Conservation (phyloP, 2,888 invertebrate species). For the Tinea semifulvella region DNA sequence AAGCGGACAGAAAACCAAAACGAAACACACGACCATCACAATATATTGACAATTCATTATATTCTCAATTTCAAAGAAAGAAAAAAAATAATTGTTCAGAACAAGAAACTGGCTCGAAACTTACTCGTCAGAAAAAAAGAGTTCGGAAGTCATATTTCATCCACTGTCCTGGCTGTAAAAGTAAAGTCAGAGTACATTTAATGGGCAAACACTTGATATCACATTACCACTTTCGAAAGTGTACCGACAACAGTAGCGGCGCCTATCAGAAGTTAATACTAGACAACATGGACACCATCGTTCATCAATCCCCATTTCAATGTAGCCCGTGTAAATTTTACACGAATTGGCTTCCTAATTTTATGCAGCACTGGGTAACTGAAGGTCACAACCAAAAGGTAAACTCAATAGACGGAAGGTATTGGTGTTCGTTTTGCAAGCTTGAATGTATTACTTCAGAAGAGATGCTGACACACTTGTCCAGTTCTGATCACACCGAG, state of each 20-base stretch:
- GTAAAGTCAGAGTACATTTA: conserved; percentile 71
- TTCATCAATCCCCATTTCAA: conserved; percentile 85
- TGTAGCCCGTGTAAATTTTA: conserved; percentile 87
- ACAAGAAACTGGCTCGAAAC: no score
- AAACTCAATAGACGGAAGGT: conserved; percentile 63
- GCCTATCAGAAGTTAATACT: conserved; percentile 72
- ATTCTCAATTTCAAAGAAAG: conserved; percentile 33
- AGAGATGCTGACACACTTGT: conserved; percentile 74
- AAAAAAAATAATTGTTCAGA: conserved; percentile 20
- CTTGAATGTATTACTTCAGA: conserved; percentile 70
- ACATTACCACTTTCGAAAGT: conserved; percentile 83
- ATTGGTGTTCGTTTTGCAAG: conserved; percentile 80
- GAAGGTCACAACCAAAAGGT: conserved; percentile 65
- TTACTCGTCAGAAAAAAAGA: no score
- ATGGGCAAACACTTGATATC: conserved; percentile 89
- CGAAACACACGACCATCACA: conserved; percentile 42
- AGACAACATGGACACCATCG: conserved; percentile 79
- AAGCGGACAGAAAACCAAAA: conserved; percentile 34
- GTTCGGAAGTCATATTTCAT: conserved; percentile 67
- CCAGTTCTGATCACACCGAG: conserved; percentile 73
- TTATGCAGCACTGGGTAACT: conserved; percentile 79
- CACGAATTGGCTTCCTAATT: conserved; percentile 77
- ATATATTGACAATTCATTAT: conserved; percentile 39
- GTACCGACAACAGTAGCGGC: conserved; percentile 64
- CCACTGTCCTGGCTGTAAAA: conserved; percentile 77